phyloP scores from a whole-genome alignment of 2,888 invertebrate genomes.

The Hyposoter dolosus region DNA sequence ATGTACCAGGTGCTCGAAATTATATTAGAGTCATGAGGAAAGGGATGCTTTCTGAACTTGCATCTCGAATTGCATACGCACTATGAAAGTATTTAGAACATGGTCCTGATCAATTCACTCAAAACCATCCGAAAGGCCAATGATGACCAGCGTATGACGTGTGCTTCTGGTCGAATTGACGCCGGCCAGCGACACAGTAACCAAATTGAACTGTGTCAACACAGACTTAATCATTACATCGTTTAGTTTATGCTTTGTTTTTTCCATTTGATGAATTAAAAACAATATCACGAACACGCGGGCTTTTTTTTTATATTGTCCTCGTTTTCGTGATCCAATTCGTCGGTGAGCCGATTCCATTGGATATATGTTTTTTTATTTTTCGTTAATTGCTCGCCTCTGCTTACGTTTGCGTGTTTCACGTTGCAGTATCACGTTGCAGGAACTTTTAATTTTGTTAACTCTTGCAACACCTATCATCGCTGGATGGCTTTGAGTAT shows the following conservation, averaged over 20 bases:
- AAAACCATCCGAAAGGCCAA: too few species aligned
- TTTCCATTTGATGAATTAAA: background rate
- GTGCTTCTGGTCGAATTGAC: too few species aligned
- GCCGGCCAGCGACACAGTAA: too few species aligned
- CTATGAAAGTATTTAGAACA: too few species aligned
- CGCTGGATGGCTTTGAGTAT: conserved; percentile 3
- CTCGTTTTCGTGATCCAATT: background rate
- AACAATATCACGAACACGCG: background rate
- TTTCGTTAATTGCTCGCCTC: background rate
- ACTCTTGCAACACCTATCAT: conserved; percentile 25
- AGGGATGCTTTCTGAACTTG: background rate
- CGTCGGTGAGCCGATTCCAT: background rate
- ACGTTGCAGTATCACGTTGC: background rate
- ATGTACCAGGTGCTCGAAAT: background rate
- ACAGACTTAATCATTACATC: background rate
- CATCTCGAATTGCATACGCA: too few species aligned
- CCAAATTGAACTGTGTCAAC: too few species aligned
- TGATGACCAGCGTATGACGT: too few species aligned
- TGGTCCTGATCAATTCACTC: too few species aligned
- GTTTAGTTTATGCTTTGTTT: background rate
- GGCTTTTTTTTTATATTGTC: too few species aligned
- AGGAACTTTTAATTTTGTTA: conserved; percentile 6
- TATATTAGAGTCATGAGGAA: background rate
- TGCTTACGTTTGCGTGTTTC: background rate
- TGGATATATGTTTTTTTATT: background rate